These are phyloP conservation scores for Salarias fasciatus DNA, from an alignment of 2,797 vertebrate species.

Conservation along the genomic window DNA sequence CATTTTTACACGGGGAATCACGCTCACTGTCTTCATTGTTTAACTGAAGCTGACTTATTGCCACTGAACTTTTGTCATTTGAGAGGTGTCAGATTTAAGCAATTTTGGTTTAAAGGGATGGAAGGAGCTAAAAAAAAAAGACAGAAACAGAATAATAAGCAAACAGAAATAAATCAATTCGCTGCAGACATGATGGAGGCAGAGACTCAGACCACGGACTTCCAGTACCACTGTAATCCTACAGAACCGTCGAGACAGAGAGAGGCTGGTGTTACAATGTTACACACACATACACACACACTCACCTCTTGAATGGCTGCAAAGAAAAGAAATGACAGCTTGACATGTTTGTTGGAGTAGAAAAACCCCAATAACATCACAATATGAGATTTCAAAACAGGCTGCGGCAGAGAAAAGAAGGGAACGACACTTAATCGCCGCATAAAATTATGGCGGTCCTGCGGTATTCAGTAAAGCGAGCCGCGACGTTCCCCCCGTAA, in stretches of 20 bases:
- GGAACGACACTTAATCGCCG: constrained; percentile 43
- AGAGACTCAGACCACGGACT: too few relatives aligned
- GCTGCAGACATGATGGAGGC: too few relatives aligned
- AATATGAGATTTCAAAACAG: constrained; percentile 31
- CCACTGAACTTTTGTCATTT: not conserved
- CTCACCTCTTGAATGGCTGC: constrained; percentile 7
- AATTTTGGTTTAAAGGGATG: too few relatives aligned
- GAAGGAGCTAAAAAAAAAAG: too few relatives aligned
- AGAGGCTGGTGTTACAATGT: too few relatives aligned
- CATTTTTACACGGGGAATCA: constrained; percentile 9
- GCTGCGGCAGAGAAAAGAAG: constrained; percentile 28
- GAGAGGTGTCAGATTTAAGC: not conserved
- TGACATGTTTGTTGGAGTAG: not conserved
- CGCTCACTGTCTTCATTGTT: not conserved
- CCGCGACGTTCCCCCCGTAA: constrained; percentile 53
- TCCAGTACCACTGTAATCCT: too few relatives aligned
- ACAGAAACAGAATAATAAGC: too few relatives aligned
- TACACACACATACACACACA: not conserved
- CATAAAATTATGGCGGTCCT: constrained; percentile 56
- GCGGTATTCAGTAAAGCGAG: constrained; percentile 64
- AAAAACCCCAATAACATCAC: constrained; percentile 33
- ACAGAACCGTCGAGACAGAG: too few relatives aligned
- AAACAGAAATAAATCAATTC: too few relatives aligned
- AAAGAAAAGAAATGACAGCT: constrained; percentile 27
- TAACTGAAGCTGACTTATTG: constrained; percentile 3